Evolutionary conservation across 2,797 vertebrate genomes (phyloP).

Genomic region (Pitangus sulphuratus): DNA sequence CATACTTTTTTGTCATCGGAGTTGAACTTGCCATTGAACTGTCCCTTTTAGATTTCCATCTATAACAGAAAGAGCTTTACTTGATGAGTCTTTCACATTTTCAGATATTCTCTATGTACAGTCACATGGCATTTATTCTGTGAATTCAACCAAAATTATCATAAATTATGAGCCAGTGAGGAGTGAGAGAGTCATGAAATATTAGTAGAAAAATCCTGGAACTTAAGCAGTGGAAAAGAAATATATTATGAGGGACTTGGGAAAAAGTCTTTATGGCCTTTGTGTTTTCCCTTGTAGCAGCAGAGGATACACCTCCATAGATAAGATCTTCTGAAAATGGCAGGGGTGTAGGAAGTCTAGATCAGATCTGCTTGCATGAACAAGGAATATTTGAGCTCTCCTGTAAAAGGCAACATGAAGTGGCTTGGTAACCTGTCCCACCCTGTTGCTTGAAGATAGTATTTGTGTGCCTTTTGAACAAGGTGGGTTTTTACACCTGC

Average conservation of each 20-base stretch:
- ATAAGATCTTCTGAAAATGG: background rate
- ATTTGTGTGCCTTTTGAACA: background rate
- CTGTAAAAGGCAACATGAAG: background rate
- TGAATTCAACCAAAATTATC: background rate
- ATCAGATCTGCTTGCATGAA: fast-evolving
- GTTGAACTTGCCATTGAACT: background rate
- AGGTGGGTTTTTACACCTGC: background rate
- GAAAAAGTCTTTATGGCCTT: background rate
- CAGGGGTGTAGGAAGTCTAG: fast-evolving
- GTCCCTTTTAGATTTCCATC: background rate
- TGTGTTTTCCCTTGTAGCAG: background rate
- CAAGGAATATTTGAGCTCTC: background rate
- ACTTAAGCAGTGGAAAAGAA: background rate
- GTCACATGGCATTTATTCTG: background rate
- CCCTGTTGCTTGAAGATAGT: background rate
- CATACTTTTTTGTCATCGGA: background rate
- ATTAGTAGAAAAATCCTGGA: background rate
- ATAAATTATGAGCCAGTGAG: background rate
- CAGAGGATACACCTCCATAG: background rate
- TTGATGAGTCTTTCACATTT: background rate
- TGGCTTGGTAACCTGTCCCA: background rate
- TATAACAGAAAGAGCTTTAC: background rate
- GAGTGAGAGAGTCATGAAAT: background rate
- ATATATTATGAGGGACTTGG: background rate
- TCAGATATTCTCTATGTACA: background rate